Evolutionary conservation across 2,113 vertebrate genomes (phyloP).

Genomic region (Prolemur simus): DNA sequence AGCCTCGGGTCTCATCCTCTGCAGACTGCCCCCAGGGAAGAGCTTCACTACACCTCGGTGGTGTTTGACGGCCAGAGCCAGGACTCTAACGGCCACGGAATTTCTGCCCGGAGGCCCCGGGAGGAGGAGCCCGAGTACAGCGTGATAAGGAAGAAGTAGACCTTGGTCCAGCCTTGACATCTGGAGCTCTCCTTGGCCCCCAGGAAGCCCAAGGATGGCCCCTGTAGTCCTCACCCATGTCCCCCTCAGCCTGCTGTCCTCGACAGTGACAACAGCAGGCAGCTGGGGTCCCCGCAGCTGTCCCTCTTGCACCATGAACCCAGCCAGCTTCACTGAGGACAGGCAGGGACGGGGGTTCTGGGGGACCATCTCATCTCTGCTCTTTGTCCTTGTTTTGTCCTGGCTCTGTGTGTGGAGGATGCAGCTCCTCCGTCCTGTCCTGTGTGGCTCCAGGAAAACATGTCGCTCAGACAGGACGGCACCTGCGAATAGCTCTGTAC

Average conservation of each 20-base stretch:
- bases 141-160: background rate
- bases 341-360: fast-evolving
- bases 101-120: fast-evolving
- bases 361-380: background rate
- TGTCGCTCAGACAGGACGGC: fast-evolving
- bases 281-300: background rate
- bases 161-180: fast-evolving
- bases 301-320: background rate
- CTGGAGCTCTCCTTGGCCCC: background rate
- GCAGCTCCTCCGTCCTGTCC: fast-evolving
- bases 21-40: background rate
- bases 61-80: background rate
- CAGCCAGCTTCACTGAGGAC: background rate
- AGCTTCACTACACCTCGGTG: background rate
- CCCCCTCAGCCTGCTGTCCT: background rate
- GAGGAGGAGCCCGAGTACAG: constrained; percentile 14
- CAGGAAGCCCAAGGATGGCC: background rate
- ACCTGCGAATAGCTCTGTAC: background rate
- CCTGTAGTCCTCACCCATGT: fast-evolving
- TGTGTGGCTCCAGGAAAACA: background rate
- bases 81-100: background rate
- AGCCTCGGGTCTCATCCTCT: background rate
- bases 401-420: too few species aligned
- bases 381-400: background rate
- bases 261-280: fast-evolving